Evolutionary conservation across 2,113 vertebrate genomes (phyloP).

Genomic region (Epinephelus lanceolatus): DNA sequence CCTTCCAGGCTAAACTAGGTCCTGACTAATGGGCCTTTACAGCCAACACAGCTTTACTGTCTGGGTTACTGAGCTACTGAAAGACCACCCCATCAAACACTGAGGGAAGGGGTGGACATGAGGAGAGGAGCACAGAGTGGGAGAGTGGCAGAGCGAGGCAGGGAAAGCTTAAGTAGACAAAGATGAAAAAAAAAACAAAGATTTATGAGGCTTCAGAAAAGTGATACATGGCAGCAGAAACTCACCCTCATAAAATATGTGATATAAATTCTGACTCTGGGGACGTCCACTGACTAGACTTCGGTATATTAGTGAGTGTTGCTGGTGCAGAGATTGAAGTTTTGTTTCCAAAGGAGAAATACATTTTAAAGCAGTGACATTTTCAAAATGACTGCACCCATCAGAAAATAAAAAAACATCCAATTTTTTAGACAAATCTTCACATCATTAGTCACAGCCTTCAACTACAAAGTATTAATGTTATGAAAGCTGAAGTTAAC

Average conservation of each 20-base stretch:
- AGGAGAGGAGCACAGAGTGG: not conserved
- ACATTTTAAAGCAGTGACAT: not conserved
- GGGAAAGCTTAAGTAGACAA: not conserved
- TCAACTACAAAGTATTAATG: not conserved
- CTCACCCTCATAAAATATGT: not conserved
- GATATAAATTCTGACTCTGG: not conserved
- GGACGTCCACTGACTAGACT: not conserved
- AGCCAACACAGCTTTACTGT: conserved; percentile 42
- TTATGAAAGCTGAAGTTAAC: not conserved
- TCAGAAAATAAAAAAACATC: not conserved
- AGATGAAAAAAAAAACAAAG: not conserved
- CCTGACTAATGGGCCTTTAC: conserved; percentile 49
- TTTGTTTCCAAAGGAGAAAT: not conserved
- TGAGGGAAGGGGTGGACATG: not conserved
- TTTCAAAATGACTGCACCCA: not conserved
- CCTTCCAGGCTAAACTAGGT: conserved; percentile 36
- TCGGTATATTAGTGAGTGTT: not conserved
- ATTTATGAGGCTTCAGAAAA: conserved; percentile 3
- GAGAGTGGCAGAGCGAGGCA: not conserved
- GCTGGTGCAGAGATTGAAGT: not conserved
- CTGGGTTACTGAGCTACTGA: conserved; percentile 31
- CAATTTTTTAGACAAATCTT: not conserved
- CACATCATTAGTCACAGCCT: not conserved
- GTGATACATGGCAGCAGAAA: not conserved
- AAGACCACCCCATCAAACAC: conserved; percentile 42